Evolutionary conservation across 1,140 invertebrate species (phyloP).

Genomic region (Drosophila cardini): DNA sequence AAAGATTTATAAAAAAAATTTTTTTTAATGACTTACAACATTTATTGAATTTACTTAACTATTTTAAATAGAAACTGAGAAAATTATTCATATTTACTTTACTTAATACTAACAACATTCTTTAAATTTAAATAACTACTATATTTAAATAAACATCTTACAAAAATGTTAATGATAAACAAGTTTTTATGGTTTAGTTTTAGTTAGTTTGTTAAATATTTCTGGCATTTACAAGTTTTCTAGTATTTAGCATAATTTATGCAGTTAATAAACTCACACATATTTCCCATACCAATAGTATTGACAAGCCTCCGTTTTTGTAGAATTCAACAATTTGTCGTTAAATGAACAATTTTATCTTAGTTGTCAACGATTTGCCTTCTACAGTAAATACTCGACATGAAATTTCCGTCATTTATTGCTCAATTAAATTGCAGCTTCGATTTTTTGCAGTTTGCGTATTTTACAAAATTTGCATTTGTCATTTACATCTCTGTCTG

Average conservation of each 20-base stretch:
- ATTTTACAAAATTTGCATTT: constrained; percentile 36
- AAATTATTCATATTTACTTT: no score
- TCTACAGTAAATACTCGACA: constrained; percentile 32
- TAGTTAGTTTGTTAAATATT: no score
- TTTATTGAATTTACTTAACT: no score
- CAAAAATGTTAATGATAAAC: no score
- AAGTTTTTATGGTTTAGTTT: no score
- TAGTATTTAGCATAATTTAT: constrained; percentile 5
- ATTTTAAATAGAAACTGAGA: no score
- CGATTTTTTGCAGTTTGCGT: constrained; percentile 62
- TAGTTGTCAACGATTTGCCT: constrained; percentile 54
- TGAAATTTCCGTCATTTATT: constrained; percentile 76
- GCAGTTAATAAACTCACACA: background rate
- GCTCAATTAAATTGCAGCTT: constrained; percentile 67
- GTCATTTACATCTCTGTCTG: constrained; percentile 24
- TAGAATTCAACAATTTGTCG: constrained; percentile 59
- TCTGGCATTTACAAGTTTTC: background rate
- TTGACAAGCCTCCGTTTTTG: constrained; percentile 34
- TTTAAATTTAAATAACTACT: no score
- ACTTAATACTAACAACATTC: no score
- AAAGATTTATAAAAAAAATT: no score
- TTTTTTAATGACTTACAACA: no score
- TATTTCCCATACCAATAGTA: constrained; percentile 1
- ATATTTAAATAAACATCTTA: no score
- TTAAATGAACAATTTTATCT: constrained; percentile 47